Percentiles rank a stretch among this genome's conserved stretches.
phyloP scores from a whole-genome alignment of 1,140 invertebrate species.

The Drosophila tsacasi region DNA sequence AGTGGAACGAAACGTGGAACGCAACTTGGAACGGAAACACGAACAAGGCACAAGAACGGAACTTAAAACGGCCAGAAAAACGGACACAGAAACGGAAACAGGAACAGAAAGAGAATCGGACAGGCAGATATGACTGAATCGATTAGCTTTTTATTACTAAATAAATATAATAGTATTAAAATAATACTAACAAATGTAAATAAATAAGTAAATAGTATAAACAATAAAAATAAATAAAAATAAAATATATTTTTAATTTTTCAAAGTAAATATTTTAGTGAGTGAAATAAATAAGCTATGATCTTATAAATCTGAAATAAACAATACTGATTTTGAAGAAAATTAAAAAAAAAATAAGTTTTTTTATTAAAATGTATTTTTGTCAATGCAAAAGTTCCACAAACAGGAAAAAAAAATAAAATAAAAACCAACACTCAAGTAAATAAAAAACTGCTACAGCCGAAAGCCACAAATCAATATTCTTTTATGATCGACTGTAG shows the following conservation, averaged over 20 bases:
- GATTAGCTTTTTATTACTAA: not conserved
- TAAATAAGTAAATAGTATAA: not conserved
- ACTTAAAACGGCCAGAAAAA: too few relatives aligned
- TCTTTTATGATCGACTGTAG: constrained; percentile 47
- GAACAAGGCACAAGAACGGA: too few relatives aligned
- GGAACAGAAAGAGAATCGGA: too few relatives aligned
- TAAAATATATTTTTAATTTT: too few relatives aligned
- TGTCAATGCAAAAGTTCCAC: not conserved
- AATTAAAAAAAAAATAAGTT: too few relatives aligned
- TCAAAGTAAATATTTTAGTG: not conserved
- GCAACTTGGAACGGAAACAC: too few relatives aligned
- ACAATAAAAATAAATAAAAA: not conserved
- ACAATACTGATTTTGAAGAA: too few relatives aligned
- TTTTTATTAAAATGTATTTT: not conserved
- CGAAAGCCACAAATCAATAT: constrained; percentile 46
- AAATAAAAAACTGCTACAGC: constrained; percentile 17
- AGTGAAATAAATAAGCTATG: too few relatives aligned
- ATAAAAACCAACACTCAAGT: not conserved
- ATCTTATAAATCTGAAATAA: too few relatives aligned
- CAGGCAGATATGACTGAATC: not conserved
- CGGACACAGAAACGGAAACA: not conserved
- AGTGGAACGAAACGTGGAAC: too few relatives aligned
- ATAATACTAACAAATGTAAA: not conserved
- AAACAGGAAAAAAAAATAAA: not conserved
- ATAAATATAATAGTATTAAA: not conserved